Conservation (phyloP, 2,888 invertebrate genomes). For the Deilephila elpenor region DNA sequence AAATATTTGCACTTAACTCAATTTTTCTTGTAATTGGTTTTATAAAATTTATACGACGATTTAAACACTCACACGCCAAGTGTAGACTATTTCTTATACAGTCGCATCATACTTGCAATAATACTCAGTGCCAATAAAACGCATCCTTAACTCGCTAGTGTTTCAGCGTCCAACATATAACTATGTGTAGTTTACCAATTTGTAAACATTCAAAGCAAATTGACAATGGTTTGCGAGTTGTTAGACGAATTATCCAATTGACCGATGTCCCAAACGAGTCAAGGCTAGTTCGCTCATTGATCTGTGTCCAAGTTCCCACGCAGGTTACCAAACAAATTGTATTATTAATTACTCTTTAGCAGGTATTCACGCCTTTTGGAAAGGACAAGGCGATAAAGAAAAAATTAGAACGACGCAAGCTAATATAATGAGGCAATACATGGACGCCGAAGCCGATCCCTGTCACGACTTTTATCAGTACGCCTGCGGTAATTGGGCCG, state of each 20-base stretch:
- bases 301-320: constrained; percentile 28
- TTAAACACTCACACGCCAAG: too few relatives aligned
- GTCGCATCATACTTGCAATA: too few relatives aligned
- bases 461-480: constrained; percentile 94
- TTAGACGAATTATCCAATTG: constrained; percentile 61
- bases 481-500: constrained; percentile 94
- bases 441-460: constrained; percentile 89
- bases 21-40: too few relatives aligned
- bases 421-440: constrained; percentile 89
- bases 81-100: too few relatives aligned
- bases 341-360: constrained; percentile 22
- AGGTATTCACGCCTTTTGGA: constrained; percentile 85
- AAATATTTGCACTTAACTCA: too few relatives aligned
- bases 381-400: constrained; percentile 82
- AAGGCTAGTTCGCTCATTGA: constrained; percentile 50
- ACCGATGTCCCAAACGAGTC: constrained; percentile 53
- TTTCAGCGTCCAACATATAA: constrained; percentile 10
- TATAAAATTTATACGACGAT: too few relatives aligned
- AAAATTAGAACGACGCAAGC: constrained; percentile 87
- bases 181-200: not conserved
- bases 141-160: not conserved
- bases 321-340: constrained; percentile 15
- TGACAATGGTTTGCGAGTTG: constrained; percentile 43
- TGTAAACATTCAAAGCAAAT: constrained; percentile 40
- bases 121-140: not conserved